Percentiles rank a stretch among this genome's conserved stretches.
Evolutionary conservation across 2,888 invertebrate genomes (phyloP).

Genomic region (Pollenia labialis): DNA sequence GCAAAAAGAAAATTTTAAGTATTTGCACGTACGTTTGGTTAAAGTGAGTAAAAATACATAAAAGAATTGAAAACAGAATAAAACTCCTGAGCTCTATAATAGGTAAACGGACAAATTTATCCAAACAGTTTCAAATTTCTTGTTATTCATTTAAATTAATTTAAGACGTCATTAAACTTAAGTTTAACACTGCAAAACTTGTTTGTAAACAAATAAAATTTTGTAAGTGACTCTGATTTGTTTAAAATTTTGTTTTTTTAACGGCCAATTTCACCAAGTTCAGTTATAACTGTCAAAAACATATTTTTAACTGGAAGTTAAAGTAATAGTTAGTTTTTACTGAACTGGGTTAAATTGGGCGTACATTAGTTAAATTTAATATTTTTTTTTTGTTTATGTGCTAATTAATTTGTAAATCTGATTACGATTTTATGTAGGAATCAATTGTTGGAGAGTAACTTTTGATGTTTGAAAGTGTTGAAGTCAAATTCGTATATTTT

Average conservation of each 20-base stretch:
- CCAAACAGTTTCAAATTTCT: not conserved
- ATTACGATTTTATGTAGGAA: too few species aligned
- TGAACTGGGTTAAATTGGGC: too few species aligned
- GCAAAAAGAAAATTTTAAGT: conserved; percentile 51
- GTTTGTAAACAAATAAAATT: not conserved
- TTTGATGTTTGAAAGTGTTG: not conserved
- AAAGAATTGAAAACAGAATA: conserved; percentile 13
- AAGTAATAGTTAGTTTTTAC: too few species aligned
- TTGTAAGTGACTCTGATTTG: not conserved
- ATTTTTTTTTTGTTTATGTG: too few species aligned
- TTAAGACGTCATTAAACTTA: conserved; percentile 20
- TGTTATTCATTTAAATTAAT: not conserved
- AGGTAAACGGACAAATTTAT: not conserved
- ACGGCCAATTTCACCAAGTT: not conserved
- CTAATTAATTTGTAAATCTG: too few species aligned
- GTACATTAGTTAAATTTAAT: not conserved
- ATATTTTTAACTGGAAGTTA: too few species aligned
- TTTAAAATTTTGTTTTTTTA: conserved; percentile 19
- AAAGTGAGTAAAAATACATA: conserved; percentile 21
- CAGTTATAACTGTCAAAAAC: too few species aligned
- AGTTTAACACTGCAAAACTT: conserved; percentile 22
- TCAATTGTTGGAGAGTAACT: not conserved
- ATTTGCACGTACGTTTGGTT: conserved; percentile 22
- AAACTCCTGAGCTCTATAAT: not conserved
- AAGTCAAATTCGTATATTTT: not conserved